Percentiles rank a stretch among this genome's conserved stretches.
Evolutionary conservation across 2,113 vertebrate species (phyloP).

Genomic region (Mus musculus): DNA sequence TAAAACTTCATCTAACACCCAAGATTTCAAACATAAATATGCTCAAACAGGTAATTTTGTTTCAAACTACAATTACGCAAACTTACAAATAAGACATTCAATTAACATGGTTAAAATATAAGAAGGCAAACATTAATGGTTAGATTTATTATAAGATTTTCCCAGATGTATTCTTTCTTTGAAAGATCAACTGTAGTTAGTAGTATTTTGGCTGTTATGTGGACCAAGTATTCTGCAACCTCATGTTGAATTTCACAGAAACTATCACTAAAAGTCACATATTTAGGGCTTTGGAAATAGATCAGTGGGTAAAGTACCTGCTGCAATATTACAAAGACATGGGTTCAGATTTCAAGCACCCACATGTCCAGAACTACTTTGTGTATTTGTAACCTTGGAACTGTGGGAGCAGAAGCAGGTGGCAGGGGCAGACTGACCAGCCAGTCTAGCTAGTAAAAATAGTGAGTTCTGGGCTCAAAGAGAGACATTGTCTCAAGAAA

Average conservation of each 20-base stretch:
- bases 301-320: not conserved
- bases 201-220: not conserved
- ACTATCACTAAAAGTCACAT: not conserved
- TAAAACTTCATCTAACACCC: conserved; percentile 68
- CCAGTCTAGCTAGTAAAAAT: not conserved
- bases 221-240: not conserved
- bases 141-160: conserved; percentile 8
- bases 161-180: not conserved
- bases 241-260: not conserved
- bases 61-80: conserved; percentile 52
- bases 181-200: not conserved
- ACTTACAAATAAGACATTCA: conserved; percentile 40
- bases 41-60: conserved; percentile 73
- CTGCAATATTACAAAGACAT: not conserved
- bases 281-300: not conserved
- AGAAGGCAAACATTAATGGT: conserved; percentile 35
- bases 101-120: not conserved
- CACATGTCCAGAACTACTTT: not conserved
- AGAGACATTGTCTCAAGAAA: not conserved
- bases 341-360: not conserved
- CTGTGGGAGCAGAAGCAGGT: not conserved
- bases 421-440: not conserved
- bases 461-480: not conserved
- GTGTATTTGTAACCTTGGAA: not conserved
- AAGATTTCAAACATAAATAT: conserved; percentile 75